Base-by-base conservation (phyloP, 2,797 vertebrate species). In the Anguilla pacifica region DNA sequence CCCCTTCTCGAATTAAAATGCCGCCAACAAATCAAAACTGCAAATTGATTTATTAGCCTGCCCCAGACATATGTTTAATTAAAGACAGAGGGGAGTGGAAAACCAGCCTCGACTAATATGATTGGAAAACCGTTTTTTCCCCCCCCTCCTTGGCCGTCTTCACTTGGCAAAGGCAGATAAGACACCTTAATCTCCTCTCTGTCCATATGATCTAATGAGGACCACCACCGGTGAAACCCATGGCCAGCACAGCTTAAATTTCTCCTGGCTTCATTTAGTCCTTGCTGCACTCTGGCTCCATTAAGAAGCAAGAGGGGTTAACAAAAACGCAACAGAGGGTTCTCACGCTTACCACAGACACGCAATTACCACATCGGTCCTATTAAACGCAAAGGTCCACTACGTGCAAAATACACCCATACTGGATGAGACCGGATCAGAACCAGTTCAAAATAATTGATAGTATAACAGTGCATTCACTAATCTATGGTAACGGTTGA, bases 11-110 rank as follows among this genome's bases (percentile, higher is more conserved):
- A 77, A 43, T 22, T 77, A 9, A 77, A 22, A 43, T 17, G 22
- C 72, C 19, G 72, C 31, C 72, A 77, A 43, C 72, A 77, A 43
- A 77, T 77, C 72, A 77, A 77, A 77, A 39, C 22, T 43, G 72
- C 35, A 77, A 77, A 77, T 43, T 77, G 35, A 77, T 77, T 77
- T 77, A 77, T 43, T 77, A n/a, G 2, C 35, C 35, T 6, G 17
- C 31, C 31, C 10, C 22, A 77, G 72, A 15, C 9, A 43, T 77
- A 17, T 77, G n/a, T 77, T 77, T 77, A 22, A 77, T 77, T 77
- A 77, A 77, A 3, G 72, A 77, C 31, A 39, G 31, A 11, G 28
- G 70, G 72, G 72, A 77, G 35, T 43, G 35, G 67, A 77, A 43
- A 19, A 77, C 19, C 13, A 11, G 72, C 72, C 35, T 77, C 35